Evolutionary conservation across 1,140 invertebrate genomes (phyloP), one percentile per base, ranked within the genome.

Genomic region (Ceratina japonica): DNA sequence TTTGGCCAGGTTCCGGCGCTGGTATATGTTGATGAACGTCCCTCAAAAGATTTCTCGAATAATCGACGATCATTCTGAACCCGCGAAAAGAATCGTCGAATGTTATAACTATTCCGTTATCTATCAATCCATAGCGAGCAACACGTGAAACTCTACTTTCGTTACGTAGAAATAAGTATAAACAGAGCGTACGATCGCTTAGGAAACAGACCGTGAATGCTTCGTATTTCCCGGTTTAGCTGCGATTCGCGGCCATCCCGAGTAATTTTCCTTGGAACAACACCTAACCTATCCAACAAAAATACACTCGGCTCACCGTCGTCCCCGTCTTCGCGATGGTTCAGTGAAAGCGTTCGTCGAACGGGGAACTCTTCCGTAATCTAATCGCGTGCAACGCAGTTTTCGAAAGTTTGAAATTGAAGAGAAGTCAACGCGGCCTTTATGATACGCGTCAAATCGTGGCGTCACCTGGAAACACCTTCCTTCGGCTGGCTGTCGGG

Each of bases 11-110:
- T 63, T 86, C 82, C 44, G 92, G 91, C 22, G 62, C 2, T 18
- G 65, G n/a, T 37, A 93, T 27, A 58, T 66, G 74, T 58, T 83
- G 61, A 70, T 93, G 91, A 65, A 92, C 81, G 84, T 89, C 92
- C 62, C 83, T 80, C 58, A 92, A 79, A 10, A 93, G 87, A 75
- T 86, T 74, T 44, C 7, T 65, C 0, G 87, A 87, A 74, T 88
- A 85, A 83, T 88, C 78, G 7, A 78, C 70, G 3, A 72, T 81
- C 82, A 78, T 84, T 13, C 4, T 56, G 15, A 16, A 20, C 20
- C 16, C 18, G 8, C 0, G 4, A 15, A 52, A 62, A 52, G 54
- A 64, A 63, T 74, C 18, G 51, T 31, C 3, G 1, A 44, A 44
- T 44, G 37, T 44, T 44, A 44, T 44, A 44, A 44, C 2, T 7